Conservation (phyloP, 2,888 invertebrate genomes). For the Acanthacorydalis orientalis region DNA sequence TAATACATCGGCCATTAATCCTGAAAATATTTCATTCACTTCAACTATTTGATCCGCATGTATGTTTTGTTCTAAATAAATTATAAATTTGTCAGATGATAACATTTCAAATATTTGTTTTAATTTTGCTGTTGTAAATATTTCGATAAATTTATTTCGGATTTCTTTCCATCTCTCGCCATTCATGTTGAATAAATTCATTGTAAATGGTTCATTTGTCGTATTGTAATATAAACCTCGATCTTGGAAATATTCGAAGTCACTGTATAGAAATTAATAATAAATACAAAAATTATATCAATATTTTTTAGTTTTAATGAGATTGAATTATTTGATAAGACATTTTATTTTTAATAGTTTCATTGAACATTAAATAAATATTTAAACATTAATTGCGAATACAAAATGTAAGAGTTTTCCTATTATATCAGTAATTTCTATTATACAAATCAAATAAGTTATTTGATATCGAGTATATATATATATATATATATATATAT, state of each 20-base stretch:
- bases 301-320: too few relatives aligned
- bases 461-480: too few relatives aligned
- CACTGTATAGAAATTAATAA: background rate
- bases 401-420: too few relatives aligned
- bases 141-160: background rate
- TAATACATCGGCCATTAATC: too few relatives aligned
- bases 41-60: background rate
- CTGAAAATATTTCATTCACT: background rate
- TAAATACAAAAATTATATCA: too few relatives aligned
- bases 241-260: conserved; percentile 1
- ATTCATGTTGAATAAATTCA: background rate
- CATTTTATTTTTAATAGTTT: too few relatives aligned
- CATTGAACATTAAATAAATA: background rate
- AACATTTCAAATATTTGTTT: background rate
- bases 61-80: background rate
- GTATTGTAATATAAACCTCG: conserved; percentile 1
- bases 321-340: too few relatives aligned
- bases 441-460: too few relatives aligned
- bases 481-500: too few relatives aligned
- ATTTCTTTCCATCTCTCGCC: background rate
- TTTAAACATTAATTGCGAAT: background rate
- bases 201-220: background rate
- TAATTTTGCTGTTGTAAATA: background rate
- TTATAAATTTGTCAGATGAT: background rate
- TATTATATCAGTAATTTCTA: background rate